Base-by-base conservation (phyloP, 2,888 invertebrate genomes). In the Calameuta filiformis region DNA sequence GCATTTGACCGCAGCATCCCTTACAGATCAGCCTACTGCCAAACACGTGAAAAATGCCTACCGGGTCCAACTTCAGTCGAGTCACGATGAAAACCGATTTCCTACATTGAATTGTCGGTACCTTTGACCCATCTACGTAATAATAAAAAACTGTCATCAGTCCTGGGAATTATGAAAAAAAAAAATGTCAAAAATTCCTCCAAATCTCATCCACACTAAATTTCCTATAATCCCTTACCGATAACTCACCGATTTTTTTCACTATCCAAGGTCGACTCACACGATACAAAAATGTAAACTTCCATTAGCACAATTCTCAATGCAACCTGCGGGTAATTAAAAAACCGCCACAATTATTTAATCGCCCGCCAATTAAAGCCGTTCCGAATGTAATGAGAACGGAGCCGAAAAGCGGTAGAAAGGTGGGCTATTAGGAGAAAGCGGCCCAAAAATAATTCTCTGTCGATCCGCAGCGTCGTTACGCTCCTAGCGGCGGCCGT, bases 361-460 rank as follows among this genome's bases (percentile, higher is more conserved):
- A 33, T 71, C 71, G 31, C 31, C 23, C 31, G 33, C 12, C 71
- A 71, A 74, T 74, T 74, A 74, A 74, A 35, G 74, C 74, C 56
- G 74, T 30, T 34, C 35, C 35, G 35, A 74, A 74, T 74, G 74
- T 74, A 74, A 74, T 34, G 74, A 74, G 74, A 74, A 74, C 74
- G 15, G 73, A 68, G 69, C 69, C 75, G 40, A 68, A 75, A 75
- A 71, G 74, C 81, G 77, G 82, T 83, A 82, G 84, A 84, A 86
- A 83, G 81, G 79, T 73, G 80, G 81, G 77, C 83, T 83, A 85
- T 86, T 83, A 81, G 86, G 86, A 86, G 90, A 90, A 90, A 90
- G 89, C 89, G 87, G 85, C 85, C 89, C 87, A 79, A 90, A 89
- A 89, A 84, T 85, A 85, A 85, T 86, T 81, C 77, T 81, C 2